Evolutionary conservation across 2,797 vertebrate species (phyloP).

Genomic region (Parauchenoglanis punctatus): DNA sequence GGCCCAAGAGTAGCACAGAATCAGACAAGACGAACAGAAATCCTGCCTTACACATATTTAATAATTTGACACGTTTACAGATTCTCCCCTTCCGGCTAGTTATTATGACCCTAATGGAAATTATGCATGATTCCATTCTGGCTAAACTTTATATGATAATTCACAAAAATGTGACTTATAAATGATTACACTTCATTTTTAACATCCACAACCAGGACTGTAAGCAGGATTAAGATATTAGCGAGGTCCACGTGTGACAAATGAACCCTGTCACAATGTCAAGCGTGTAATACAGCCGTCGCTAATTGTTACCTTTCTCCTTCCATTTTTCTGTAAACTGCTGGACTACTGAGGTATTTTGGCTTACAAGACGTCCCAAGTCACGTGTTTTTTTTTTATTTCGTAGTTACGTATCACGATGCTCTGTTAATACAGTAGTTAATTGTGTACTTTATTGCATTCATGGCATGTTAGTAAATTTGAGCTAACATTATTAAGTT

Average conservation of each 20-base stretch:
- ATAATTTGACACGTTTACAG: background rate
- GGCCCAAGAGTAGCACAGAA: background rate
- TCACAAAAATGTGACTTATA: background rate
- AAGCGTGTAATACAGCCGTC: background rate
- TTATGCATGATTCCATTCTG: background rate
- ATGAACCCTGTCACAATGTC: background rate
- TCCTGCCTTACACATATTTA: background rate
- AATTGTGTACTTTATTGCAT: background rate
- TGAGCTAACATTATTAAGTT: background rate
- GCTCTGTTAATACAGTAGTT: background rate
- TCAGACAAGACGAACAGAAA: background rate
- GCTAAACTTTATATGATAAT: background rate
- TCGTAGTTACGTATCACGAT: background rate
- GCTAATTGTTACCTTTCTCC: background rate
- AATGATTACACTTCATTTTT: background rate
- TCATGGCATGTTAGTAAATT: background rate
- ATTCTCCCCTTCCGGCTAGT: background rate
- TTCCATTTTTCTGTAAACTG: background rate
- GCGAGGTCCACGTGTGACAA: background rate
- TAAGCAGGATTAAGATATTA: background rate
- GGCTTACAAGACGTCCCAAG: background rate
- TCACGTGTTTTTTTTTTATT: background rate
- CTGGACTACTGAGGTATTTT: background rate
- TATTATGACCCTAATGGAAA: background rate
- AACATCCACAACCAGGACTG: background rate